Conservation (phyloP, 2,888 invertebrate species). For the Disparrhopalites patrizii region DNA sequence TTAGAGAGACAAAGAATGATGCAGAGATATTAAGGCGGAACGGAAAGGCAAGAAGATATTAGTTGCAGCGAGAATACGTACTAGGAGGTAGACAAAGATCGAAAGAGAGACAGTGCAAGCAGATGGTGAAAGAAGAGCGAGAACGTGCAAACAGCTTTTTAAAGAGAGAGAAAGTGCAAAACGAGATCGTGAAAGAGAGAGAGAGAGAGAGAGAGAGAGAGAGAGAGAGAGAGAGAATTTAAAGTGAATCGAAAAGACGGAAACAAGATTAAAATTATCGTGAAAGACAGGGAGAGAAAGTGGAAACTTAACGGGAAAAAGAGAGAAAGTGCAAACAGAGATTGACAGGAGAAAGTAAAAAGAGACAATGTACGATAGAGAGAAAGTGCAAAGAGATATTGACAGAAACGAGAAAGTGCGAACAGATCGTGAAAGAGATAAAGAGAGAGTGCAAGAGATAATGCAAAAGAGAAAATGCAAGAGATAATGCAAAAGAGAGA, state of each 20-base stretch:
- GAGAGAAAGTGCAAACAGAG: neutral
- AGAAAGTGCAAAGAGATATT: neutral
- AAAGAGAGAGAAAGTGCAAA: neutral
- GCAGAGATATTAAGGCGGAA: no score
- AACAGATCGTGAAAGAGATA: neutral
- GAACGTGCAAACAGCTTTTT: no score
- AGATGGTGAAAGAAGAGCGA: no score
- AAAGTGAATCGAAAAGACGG: neutral
- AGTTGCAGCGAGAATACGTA: no score
- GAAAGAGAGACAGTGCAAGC: no score
- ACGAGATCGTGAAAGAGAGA: neutral
- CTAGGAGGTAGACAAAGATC: no score
- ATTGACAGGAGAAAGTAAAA: neutral
- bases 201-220: neutral
- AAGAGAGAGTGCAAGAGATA: neutral
- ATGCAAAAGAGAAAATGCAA: neutral
- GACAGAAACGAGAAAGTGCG: neutral
- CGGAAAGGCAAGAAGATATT: no score
- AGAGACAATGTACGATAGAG: neutral
- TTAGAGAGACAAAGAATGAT: no score
- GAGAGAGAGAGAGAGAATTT: conserved; percentile 7
- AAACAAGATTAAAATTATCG: neutral
- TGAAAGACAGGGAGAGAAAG: neutral
- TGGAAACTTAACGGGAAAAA: neutral
- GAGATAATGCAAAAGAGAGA: neutral